These are phyloP conservation scores for Morone chrysops DNA, from an alignment of 2,113 vertebrate genomes.

Conservation along the genomic window DNA sequence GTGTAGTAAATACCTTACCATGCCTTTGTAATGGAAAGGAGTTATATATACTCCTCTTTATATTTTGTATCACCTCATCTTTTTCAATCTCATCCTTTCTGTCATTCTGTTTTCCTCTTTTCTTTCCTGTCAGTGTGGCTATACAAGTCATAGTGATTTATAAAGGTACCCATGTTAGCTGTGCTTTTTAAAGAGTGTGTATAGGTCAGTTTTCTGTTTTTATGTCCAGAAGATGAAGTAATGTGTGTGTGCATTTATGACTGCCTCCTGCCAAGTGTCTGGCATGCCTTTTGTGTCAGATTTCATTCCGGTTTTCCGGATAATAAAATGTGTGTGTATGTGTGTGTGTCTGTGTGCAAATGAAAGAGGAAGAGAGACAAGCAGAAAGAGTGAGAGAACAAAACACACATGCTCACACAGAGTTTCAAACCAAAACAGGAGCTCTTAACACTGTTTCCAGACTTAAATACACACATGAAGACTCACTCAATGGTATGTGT, in stretches of 20 bases:
- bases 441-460: not conserved
- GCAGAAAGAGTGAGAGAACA: not conserved
- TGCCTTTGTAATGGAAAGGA: not conserved
- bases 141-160: not conserved
- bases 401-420: not conserved
- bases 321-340: conserved; percentile 2
- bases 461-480: not conserved
- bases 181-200: not conserved
- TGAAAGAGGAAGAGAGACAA: not conserved
- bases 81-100: not conserved
- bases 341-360: not conserved
- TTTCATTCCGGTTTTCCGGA: conserved; percentile 35
- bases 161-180: not conserved
- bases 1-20: not conserved
- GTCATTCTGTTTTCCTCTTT: not conserved
- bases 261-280: conserved; percentile 28
- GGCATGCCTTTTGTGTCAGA: conserved; percentile 43
- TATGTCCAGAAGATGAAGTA: conserved; percentile 26
- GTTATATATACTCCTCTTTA: not conserved
- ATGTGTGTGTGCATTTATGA: conserved; percentile 11
- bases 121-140: not conserved
- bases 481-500: not conserved
- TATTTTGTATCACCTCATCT: not conserved
- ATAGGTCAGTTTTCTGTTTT: conserved; percentile 14
- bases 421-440: not conserved